A percentile compares a stretch with the other conserved stretches of the same genome.
Conservation (phyloP, 2,797 vertebrate species). For the Molossus molossus region DNA sequence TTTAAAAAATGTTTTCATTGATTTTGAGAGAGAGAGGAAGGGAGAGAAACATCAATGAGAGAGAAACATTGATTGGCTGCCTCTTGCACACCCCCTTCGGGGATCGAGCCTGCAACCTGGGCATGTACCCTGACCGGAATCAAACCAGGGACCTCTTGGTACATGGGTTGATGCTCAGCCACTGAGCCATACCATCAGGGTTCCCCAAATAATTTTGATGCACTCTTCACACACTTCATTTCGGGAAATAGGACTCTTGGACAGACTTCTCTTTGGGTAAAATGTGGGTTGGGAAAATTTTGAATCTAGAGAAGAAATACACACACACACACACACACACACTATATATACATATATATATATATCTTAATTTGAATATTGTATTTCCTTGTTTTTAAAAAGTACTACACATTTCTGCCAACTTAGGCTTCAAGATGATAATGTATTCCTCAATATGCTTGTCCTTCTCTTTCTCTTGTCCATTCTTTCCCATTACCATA, state of each 20-base stretch:
- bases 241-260: slow-evolving; percentile 22
- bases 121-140: too few species aligned
- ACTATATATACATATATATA: not conserved
- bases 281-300: slow-evolving; percentile 58
- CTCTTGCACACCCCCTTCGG: too few species aligned
- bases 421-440: slow-evolving; percentile 38
- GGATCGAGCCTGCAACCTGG: too few species aligned
- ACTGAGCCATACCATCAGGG: too few species aligned
- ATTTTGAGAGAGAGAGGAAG: too few species aligned
- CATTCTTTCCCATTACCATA: not conserved
- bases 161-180: too few species aligned
- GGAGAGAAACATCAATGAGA: too few species aligned
- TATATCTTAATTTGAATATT: slow-evolving; percentile 21
- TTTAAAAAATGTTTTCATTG: too few species aligned
- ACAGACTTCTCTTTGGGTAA: slow-evolving; percentile 58
- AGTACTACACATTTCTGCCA: slow-evolving; percentile 22
- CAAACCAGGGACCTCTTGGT: too few species aligned
- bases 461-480: slow-evolving; percentile 13
- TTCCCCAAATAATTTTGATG: slow-evolving; percentile 12
- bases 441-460: not conserved
- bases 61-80: too few species aligned
- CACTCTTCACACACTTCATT: slow-evolving; percentile 48
- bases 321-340: not conserved
- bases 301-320: not conserved
- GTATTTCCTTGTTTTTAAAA: slow-evolving; percentile 52